A percentile compares a stretch with the other conserved stretches of the same genome.
Evolutionary conservation across 2,113 vertebrate genomes (phyloP).

Genomic region (Aegypius monachus): DNA sequence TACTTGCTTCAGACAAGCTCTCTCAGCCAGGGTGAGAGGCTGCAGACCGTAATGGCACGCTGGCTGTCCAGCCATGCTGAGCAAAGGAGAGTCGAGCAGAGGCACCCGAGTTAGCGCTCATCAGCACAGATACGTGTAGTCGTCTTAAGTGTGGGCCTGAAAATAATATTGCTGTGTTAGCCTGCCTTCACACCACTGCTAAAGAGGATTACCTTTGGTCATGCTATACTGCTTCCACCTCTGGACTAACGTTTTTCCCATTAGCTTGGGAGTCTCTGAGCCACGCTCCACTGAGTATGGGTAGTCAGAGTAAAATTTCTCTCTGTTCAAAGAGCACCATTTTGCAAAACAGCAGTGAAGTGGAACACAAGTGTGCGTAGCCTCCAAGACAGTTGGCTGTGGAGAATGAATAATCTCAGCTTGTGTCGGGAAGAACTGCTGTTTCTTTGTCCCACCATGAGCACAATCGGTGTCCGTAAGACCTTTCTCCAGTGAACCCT

Average conservation of each 20-base stretch:
- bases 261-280: neutral
- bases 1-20: neutral
- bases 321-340: neutral
- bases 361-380: neutral
- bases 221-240: neutral
- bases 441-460: neutral
- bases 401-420: neutral
- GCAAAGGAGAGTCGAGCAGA: neutral
- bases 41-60: rapidly evolving
- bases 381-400: neutral
- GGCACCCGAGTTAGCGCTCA: neutral
- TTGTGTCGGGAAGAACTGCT: neutral
- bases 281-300: neutral
- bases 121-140: neutral
- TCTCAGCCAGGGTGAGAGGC: neutral
- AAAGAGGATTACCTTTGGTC: neutral
- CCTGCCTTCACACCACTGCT: neutral
- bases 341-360: neutral
- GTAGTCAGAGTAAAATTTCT: neutral
- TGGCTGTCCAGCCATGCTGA: neutral
- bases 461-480: neutral
- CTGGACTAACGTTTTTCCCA: neutral
- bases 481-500: neutral
- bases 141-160: neutral
- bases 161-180: neutral